Evolutionary conservation across 2,113 vertebrate genomes (phyloP), one percentile per base, ranked within the genome.

Genomic region (Podarcis raffonei): DNA sequence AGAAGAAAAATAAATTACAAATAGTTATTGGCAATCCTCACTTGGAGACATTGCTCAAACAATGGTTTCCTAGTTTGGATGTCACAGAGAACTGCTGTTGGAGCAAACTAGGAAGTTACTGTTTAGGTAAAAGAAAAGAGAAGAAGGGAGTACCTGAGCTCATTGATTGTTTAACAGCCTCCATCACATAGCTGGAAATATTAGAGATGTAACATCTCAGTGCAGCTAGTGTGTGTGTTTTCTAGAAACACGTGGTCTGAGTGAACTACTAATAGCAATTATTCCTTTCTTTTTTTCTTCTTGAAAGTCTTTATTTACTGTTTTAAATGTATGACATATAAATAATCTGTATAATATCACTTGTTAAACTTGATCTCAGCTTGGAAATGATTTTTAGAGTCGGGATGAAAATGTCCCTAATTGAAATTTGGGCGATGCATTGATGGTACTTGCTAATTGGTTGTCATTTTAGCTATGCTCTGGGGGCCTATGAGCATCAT

Each of bases 321-420:
- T 79, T 93, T 95, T 94, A 93, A 91, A 93, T 94, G 89, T 94
- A 88, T 94, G 87, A 53, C 22, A 89, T 90, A 95, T 35, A 95
- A 94, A 94, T 91, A 94, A 94, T 93, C 92, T 90, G 86, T 81
- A 68, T 90, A 92, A 84, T 53, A 53, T 53, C 0, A 12, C 48
- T 53, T 53, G 48, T 12, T 71, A 81, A 66, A 79, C 39, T 69
- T 57, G 18, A 84, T 92, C 79, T 85, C 89, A 72, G 92, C 92
- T 94, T 93, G 92, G 89, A 94, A 90, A 90, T 89, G 42, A 37
- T 48, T 78, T 93, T 92, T 89, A 93, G 90, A 92, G 93, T 72
- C 84, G 79, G 87, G 25, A 89, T 92, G 69, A 87, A 65, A 83
- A 94, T 95, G 89, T 59, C 77, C 91, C 81, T 95, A 92, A 94